phyloP scores from a whole-genome alignment of 64 coral and sea anemone genomes.

The Montipora cactus region DNA sequence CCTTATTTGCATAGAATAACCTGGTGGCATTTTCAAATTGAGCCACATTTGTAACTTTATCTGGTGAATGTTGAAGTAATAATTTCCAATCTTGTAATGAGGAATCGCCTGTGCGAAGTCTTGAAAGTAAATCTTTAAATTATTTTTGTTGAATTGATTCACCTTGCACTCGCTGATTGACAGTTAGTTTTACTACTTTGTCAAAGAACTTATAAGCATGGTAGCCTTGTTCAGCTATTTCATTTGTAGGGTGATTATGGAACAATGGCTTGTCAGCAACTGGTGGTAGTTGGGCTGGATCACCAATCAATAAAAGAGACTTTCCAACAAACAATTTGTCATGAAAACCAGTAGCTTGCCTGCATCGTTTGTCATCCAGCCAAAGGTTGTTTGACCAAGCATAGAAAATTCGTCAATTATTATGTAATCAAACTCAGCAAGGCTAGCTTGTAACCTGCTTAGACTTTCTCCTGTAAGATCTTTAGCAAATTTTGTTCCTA shows the following conservation, averaged over 20 bases:
- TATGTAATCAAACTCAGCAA: not conserved
- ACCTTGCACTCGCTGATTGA: slow-evolving; percentile 14
- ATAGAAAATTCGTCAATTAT: too few species aligned
- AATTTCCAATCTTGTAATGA: slow-evolving; percentile 21
- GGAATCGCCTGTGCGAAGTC: slow-evolving; percentile 31
- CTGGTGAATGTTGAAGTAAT: slow-evolving; percentile 4
- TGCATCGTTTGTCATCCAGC: slow-evolving; percentile 54
- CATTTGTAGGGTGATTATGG: not conserved
- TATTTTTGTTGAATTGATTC: slow-evolving; percentile 1
- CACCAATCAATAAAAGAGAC: slow-evolving; percentile 53
- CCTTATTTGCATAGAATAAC: slow-evolving; percentile 38
- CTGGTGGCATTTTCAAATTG: slow-evolving; percentile 45
- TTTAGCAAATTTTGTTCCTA: slow-evolving; percentile 57
- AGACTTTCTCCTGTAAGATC: slow-evolving; percentile 31
- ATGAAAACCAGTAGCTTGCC: slow-evolving; percentile 51
- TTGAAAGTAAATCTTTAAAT: slow-evolving; percentile 39
- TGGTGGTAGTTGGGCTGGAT: slow-evolving; percentile 61
- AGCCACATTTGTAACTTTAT: not conserved
- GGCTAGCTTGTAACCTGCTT: slow-evolving; percentile 16
- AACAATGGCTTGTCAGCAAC: slow-evolving; percentile 30
- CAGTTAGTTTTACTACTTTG: slow-evolving; percentile 12
- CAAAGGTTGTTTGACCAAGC: not conserved
- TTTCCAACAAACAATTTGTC: slow-evolving; percentile 27
- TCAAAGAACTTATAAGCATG: slow-evolving; percentile 52
- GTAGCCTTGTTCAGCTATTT: slow-evolving; percentile 42